These are phyloP conservation scores for Podarcis muralis DNA, from an alignment of 2,113 vertebrate genomes.

Conservation along the genomic window DNA sequence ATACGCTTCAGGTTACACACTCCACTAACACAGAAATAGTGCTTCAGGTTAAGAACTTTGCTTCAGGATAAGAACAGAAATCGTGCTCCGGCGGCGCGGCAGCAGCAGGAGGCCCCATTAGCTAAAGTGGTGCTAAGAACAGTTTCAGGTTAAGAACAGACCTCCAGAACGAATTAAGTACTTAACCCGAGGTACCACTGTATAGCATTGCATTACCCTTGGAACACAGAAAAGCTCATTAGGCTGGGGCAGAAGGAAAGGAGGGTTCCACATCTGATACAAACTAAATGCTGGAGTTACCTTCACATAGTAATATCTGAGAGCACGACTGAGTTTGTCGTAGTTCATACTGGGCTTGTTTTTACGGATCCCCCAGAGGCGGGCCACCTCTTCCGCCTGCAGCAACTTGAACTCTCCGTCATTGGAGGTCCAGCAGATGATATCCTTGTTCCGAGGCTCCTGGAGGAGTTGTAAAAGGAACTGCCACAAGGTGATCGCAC, in stretches of 20 bases:
- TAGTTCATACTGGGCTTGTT: conserved; percentile 99
- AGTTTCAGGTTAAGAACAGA: too few species aligned
- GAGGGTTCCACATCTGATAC: conserved; percentile 11
- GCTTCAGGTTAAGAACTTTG: too few species aligned
- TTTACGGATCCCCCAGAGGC: conserved; percentile 96
- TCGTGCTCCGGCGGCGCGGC: too few species aligned
- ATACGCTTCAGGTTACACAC: too few species aligned
- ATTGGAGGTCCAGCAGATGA: conserved; percentile 96
- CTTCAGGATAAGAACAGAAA: too few species aligned
- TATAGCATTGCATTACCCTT: too few species aligned
- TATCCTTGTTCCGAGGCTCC: conserved; percentile 89
- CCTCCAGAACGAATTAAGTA: too few species aligned
- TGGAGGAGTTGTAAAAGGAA: conserved; percentile 96
- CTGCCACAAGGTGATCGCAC: conserved; percentile 98
- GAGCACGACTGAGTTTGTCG: conserved; percentile 96
- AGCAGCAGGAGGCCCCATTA: too few species aligned
- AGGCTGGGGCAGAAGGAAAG: conserved; percentile 15
- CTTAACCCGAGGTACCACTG: too few species aligned
- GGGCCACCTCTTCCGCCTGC: conserved; percentile 96
- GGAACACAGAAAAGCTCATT: conserved; percentile 33
- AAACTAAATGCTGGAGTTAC: conserved; percentile 69
- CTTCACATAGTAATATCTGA: conserved; percentile 99
- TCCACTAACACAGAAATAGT: too few species aligned
- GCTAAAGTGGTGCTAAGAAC: too few species aligned
- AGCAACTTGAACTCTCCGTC: conserved; percentile 97